phyloP scores from a whole-genome alignment of 2,113 vertebrate species.

The Mionectes macconnelli region DNA sequence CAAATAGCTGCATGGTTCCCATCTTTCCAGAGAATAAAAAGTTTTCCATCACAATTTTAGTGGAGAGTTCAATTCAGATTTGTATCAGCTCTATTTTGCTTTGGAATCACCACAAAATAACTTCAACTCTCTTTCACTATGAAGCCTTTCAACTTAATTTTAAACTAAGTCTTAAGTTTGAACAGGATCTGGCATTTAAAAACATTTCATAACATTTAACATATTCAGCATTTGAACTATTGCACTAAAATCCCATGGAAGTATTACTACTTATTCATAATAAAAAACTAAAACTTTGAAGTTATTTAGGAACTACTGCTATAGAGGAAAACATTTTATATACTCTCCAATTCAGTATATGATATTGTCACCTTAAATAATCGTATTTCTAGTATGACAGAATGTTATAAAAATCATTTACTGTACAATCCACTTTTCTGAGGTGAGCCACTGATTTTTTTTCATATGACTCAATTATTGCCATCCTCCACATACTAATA shows the following conservation, averaged over 20 bases:
- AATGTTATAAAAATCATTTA: conserved; percentile 34
- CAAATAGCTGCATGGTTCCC: not conserved
- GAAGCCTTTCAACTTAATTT: not conserved
- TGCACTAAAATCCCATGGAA: not conserved
- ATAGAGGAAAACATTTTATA: not conserved
- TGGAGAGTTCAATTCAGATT: not conserved
- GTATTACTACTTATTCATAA: not conserved
- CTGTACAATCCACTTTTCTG: conserved; percentile 3
- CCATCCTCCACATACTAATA: conserved; percentile 51
- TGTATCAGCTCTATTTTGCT: not conserved
- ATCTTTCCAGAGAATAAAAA: not conserved
- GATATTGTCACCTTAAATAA: not conserved
- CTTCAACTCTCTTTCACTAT: not conserved
- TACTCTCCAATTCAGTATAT: not conserved
- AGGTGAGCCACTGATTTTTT: not conserved
- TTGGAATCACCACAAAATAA: not conserved
- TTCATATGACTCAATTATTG: conserved; percentile 42
- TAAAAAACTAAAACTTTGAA: not conserved
- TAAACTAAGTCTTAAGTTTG: not conserved
- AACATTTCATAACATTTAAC: conserved; percentile 32
- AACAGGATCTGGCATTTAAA: conserved; percentile 4
- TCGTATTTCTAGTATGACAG: not conserved
- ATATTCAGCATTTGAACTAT: not conserved
- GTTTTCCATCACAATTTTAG: not conserved
- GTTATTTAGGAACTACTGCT: not conserved